phyloP scores from a whole-genome alignment of 2,113 vertebrate species.

The Pyxicephalus adspersus region DNA sequence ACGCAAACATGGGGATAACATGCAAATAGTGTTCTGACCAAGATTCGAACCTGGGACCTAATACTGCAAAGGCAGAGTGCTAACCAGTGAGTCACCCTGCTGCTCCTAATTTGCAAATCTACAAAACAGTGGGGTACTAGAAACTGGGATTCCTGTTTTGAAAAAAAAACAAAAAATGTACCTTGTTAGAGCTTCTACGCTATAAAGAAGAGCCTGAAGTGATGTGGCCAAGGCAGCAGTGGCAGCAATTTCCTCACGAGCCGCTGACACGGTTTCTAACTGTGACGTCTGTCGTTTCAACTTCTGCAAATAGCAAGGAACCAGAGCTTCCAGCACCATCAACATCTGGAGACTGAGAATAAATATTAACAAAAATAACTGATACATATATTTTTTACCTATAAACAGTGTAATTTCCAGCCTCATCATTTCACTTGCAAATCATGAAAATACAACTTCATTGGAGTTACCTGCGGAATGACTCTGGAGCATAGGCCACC shows the following conservation, averaged over 20 bases:
- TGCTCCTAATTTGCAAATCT: too few relatives aligned
- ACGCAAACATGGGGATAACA: too few relatives aligned
- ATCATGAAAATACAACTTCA: too few relatives aligned
- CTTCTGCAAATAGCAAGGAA: slow-evolving; percentile 93
- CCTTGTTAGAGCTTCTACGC: slow-evolving; percentile 95
- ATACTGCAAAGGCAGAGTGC: too few relatives aligned
- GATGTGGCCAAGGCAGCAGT: slow-evolving; percentile 93
- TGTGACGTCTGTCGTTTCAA: slow-evolving; percentile 89
- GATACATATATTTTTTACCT: too few relatives aligned
- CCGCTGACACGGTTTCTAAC: slow-evolving; percentile 86
- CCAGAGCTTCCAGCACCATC: slow-evolving; percentile 95
- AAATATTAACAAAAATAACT: background rate
- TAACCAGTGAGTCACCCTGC: too few relatives aligned
- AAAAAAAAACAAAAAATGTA: slow-evolving; percentile 67
- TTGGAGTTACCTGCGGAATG: slow-evolving; percentile 87
- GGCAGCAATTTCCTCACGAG: slow-evolving; percentile 93
- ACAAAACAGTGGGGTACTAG: too few relatives aligned
- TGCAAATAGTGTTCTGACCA: too few relatives aligned
- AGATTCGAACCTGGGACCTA: too few relatives aligned
- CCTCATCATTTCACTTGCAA: background rate
- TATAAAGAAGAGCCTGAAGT: slow-evolving; percentile 94
- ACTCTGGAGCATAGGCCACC: slow-evolving; percentile 94
- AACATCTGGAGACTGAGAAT: slow-evolving; percentile 92
- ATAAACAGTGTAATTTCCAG: background rate
- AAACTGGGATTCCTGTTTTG: background rate